phyloP scores from a whole-genome alignment of 2,113 vertebrate genomes.

The Barbus barbus region DNA sequence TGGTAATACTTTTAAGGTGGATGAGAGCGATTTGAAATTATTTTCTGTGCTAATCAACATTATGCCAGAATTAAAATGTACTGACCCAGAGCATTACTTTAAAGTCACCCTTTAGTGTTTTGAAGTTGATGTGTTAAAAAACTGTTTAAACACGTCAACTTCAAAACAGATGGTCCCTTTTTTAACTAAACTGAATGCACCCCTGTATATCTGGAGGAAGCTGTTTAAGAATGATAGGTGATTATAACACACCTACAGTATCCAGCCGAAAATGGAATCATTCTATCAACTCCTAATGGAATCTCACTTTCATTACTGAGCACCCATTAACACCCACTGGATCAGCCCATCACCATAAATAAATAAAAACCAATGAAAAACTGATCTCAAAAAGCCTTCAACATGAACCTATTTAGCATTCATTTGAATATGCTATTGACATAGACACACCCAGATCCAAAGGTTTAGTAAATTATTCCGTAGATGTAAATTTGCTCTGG shows the following conservation, averaged over 20 bases:
- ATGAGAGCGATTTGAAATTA: background rate
- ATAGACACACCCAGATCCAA: constrained; percentile 14
- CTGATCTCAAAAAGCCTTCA: constrained; percentile 23
- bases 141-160: background rate
- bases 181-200: background rate
- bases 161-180: background rate
- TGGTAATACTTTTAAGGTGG: background rate
- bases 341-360: constrained; percentile 32
- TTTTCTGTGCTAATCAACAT: background rate
- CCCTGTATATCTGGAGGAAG: background rate
- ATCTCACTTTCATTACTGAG: constrained; percentile 30
- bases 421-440: constrained; percentile 34
- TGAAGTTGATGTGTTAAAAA: background rate
- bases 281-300: constrained; percentile 25
- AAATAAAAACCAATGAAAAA: constrained; percentile 50
- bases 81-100: background rate
- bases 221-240: background rate
- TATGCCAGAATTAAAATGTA: background rate
- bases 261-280: background rate
- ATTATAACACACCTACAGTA: constrained; percentile 17
- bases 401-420: constrained; percentile 35
- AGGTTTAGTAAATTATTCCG: constrained; percentile 12
- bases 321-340: constrained; percentile 30
- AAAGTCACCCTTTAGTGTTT: background rate
- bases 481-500: constrained; percentile 12